phyloP scores from a whole-genome alignment of 2,113 vertebrate genomes.

The Ginglymostoma cirratum region DNA sequence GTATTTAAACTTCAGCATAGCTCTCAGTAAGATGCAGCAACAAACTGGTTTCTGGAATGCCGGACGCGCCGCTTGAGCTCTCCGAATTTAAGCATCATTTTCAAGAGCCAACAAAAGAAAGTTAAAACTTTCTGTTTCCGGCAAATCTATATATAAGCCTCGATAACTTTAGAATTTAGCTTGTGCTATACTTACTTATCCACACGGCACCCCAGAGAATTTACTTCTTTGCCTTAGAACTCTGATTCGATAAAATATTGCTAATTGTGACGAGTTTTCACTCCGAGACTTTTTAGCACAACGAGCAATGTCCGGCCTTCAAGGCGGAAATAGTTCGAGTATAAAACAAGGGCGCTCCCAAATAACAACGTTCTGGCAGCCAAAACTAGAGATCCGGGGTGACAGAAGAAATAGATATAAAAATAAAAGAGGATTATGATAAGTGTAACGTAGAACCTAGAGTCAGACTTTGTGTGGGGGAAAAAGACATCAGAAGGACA shows the following conservation, averaged over 20 bases:
- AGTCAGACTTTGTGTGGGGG: background rate
- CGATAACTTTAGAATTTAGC: background rate
- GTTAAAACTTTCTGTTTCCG: conserved; percentile 11
- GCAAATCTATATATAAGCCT: background rate
- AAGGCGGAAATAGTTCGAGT: background rate
- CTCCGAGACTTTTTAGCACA: background rate
- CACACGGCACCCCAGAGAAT: background rate
- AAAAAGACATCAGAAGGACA: background rate
- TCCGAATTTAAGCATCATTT: conserved; percentile 11
- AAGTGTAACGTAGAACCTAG: background rate
- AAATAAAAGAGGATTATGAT: background rate
- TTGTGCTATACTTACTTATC: background rate
- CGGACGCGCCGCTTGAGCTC: background rate
- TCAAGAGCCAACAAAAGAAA: background rate
- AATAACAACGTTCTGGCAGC: background rate
- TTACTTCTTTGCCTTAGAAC: background rate
- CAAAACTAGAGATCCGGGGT: background rate
- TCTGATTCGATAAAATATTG: background rate
- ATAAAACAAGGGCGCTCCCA: background rate
- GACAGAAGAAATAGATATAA: background rate
- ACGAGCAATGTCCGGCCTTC: background rate
- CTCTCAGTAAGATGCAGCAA: background rate
- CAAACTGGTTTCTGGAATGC: background rate
- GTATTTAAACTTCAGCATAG: background rate
- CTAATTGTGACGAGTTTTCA: background rate